These are phyloP conservation scores for Drepana falcataria DNA, from an alignment of 2,888 invertebrate genomes.

Conservation along the genomic window DNA sequence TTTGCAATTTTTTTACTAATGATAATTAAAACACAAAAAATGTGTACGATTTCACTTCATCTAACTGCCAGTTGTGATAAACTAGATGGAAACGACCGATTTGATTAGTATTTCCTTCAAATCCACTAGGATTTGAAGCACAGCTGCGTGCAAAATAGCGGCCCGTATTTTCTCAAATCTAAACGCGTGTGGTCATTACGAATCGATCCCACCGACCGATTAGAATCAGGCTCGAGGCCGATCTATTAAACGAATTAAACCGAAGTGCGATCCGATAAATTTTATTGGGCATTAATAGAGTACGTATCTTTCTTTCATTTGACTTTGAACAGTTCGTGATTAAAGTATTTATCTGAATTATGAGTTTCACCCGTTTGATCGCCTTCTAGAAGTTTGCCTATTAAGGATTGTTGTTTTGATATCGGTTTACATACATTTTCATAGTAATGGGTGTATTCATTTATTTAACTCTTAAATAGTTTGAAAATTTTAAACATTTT, in stretches of 20 bases:
- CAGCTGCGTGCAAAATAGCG: constrained; percentile 1
- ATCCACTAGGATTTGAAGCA: background rate
- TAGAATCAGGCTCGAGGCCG: constrained; percentile 43
- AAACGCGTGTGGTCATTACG: constrained; percentile 53
- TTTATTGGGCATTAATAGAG: constrained; percentile 42
- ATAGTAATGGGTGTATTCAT: too few species aligned
- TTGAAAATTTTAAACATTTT: too few species aligned
- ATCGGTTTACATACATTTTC: too few species aligned
- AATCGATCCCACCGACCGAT: constrained; percentile 40
- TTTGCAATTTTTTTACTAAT: too few species aligned
- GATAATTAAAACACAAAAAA: too few species aligned
- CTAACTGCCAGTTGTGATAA: too few species aligned
- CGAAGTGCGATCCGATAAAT: constrained; percentile 39
- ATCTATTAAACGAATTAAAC: constrained; percentile 47
- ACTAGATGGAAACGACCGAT: too few species aligned
- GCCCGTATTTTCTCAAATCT: constrained; percentile 14
- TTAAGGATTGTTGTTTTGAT: too few species aligned
- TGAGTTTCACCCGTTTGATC: background rate
- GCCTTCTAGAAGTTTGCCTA: background rate
- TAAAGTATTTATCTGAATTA: background rate
- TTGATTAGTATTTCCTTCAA: too few species aligned
- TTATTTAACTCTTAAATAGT: too few species aligned
- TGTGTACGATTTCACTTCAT: too few species aligned
- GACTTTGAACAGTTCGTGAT: background rate
- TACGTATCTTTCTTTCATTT: constrained; percentile 4